These are phyloP conservation scores for Melospiza melodia DNA, from an alignment of 2,113 vertebrate genomes.

Conservation along the genomic window DNA sequence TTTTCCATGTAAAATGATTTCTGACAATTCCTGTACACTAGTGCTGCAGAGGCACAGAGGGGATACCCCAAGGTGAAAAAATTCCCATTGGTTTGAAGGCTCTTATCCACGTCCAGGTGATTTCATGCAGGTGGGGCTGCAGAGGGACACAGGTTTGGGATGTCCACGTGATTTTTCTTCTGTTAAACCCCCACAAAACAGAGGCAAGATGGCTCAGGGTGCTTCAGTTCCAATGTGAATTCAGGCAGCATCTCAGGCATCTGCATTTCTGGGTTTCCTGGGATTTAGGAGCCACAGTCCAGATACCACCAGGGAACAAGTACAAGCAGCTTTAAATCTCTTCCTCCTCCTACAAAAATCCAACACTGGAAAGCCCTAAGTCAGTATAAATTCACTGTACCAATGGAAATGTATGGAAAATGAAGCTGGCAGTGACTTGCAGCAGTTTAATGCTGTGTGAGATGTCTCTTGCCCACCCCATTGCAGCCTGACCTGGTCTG, in stretches of 20 bases:
- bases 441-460: background rate
- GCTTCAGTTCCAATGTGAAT: background rate
- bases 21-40: background rate
- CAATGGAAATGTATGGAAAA: background rate
- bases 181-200: background rate
- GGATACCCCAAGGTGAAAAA: background rate
- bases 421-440: background rate
- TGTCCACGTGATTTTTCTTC: background rate
- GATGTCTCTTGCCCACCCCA: background rate
- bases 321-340: background rate
- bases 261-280: background rate
- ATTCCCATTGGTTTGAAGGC: background rate
- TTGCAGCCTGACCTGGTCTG: background rate
- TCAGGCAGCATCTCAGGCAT: background rate
- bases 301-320: background rate
- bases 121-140: background rate
- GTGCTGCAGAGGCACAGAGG: background rate
- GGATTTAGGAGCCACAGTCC: background rate
- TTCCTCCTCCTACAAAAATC: background rate
- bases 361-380: background rate
- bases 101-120: background rate
- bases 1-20: background rate
- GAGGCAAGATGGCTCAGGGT: background rate
- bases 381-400: background rate
- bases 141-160: background rate